phyloP scores from a whole-genome alignment of 1,140 invertebrate genomes.

The Colletes gigas region DNA sequence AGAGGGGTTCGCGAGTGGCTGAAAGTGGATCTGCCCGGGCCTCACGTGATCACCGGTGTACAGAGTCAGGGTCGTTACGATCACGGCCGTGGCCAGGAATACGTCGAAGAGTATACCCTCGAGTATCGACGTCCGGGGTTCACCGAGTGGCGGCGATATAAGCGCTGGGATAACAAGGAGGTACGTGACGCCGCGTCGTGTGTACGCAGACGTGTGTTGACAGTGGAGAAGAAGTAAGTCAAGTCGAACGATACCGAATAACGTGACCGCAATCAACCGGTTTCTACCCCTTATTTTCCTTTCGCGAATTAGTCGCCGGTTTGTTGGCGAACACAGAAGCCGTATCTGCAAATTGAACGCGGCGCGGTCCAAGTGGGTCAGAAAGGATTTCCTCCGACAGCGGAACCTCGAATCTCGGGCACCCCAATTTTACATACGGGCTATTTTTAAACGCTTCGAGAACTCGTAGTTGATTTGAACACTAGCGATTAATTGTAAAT shows the following conservation, averaged over 20 bases:
- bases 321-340: not conserved
- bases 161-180: constrained; percentile 84
- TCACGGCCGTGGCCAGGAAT: constrained; percentile 89
- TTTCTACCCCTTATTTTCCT: constrained; percentile 10
- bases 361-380: not conserved
- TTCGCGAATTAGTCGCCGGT: not conserved
- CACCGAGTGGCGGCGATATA: constrained; percentile 85
- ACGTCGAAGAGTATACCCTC: constrained; percentile 87
- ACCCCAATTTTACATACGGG: too few species aligned
- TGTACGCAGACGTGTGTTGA: not conserved
- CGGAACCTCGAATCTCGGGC: too few species aligned
- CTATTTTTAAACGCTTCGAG: too few species aligned
- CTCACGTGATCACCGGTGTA: constrained; percentile 87
- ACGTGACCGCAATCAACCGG: constrained; percentile 24
- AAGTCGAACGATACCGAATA: constrained; percentile 35
- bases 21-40: constrained; percentile 87
- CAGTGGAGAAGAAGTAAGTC: constrained; percentile 25
- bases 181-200: constrained; percentile 74
- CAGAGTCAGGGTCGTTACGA: constrained; percentile 91
- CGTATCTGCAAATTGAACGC: not conserved
- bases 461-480: too few species aligned
- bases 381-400: too few species aligned
- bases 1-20: constrained; percentile 87
- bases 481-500: too few species aligned
- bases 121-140: constrained; percentile 88